A percentile compares a stretch with the other conserved stretches of the same genome.
Conservation (phyloP, 2,113 vertebrate genomes). For the Chiloscyllium plagiosum region DNA sequence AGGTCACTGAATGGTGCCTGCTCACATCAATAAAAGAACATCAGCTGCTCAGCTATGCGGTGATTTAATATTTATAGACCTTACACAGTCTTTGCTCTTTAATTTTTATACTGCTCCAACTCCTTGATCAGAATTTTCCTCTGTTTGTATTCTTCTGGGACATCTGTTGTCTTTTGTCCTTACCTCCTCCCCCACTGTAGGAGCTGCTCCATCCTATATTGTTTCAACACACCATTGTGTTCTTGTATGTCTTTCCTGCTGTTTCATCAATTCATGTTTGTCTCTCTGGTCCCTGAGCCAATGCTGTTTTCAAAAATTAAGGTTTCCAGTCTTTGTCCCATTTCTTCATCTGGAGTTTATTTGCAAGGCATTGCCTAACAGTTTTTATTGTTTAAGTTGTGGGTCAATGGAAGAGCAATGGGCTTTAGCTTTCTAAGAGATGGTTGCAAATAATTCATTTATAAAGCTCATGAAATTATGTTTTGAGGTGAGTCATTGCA, state of each 20-base stretch:
- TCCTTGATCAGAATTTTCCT: background rate
- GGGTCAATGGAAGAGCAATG: background rate
- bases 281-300: background rate
- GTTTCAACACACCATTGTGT: background rate
- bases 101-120: background rate
- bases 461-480: background rate
- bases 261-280: background rate
- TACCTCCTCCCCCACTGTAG: background rate
- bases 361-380: background rate
- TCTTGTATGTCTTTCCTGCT: background rate
- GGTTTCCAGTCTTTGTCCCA: background rate
- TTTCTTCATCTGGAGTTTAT: background rate
- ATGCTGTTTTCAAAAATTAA: background rate
- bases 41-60: background rate
- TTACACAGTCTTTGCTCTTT: background rate
- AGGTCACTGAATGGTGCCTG: background rate
- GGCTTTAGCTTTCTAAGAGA: background rate
- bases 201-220: background rate
- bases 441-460: background rate
- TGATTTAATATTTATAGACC: slow-evolving; percentile 5
- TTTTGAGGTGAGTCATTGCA: background rate
- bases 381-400: background rate
- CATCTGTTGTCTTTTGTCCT: slow-evolving; percentile 13
- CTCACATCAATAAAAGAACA: background rate
- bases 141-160: background rate